phyloP scores from a whole-genome alignment of 2,888 invertebrate species.

The Cantharis rustica region DNA sequence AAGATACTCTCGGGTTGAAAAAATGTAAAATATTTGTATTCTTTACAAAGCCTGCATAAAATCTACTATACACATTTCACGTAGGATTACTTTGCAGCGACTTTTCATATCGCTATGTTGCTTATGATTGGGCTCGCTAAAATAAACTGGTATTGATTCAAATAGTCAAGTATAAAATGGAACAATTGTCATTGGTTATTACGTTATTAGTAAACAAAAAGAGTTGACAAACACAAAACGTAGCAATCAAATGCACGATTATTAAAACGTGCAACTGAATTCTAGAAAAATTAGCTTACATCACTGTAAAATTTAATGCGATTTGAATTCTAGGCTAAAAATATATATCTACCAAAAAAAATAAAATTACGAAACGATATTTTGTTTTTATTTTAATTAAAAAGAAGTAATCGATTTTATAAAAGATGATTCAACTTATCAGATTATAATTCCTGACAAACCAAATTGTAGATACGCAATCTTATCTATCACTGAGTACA shows the following conservation, averaged over 20 bases:
- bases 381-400: not conserved
- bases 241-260: not conserved
- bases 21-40: not conserved
- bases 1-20: not conserved
- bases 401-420: not conserved
- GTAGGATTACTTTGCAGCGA: not conserved
- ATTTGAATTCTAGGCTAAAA: not conserved
- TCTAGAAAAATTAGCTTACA: not conserved
- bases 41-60: not conserved
- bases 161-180: not conserved
- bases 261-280: not conserved
- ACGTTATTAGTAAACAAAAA: not conserved
- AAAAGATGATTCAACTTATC: not conserved
- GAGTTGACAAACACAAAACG: not conserved
- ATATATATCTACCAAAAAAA: not conserved
- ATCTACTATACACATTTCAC: not conserved
- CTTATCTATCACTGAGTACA: constrained; percentile 24
- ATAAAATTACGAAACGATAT: not conserved
- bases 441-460: not conserved
- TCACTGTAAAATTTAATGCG: not conserved
- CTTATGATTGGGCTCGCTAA: not conserved
- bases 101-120: not conserved
- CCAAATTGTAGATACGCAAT: constrained; percentile 2
- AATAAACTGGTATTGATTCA: not conserved
- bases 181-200: not conserved